phyloP scores from a whole-genome alignment of 2,888 invertebrate genomes.

The Andrena bicolor region DNA sequence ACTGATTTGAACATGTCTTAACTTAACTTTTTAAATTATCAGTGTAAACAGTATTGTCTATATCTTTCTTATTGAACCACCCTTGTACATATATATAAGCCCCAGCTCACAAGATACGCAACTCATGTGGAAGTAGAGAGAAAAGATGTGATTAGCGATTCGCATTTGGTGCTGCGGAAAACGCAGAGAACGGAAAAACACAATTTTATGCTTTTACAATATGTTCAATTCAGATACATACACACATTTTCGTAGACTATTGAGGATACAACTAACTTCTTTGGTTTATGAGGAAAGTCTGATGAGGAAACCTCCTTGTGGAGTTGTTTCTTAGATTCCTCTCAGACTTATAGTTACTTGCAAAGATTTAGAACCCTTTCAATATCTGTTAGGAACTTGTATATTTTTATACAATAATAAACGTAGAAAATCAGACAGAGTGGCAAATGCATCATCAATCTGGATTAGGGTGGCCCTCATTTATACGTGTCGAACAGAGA shows the following conservation, averaged over 20 bases:
- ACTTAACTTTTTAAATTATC: not conserved
- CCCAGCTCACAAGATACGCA: constrained; percentile 48
- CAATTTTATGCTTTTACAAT: not conserved
- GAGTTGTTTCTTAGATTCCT: too few species aligned
- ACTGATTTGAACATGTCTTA: not conserved
- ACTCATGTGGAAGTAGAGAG: not conserved
- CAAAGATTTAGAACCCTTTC: not conserved
- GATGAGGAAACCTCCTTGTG: not conserved
- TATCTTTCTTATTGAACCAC: not conserved
- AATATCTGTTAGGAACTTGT: not conserved
- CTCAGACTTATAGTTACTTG: too few species aligned
- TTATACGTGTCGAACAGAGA: too few species aligned
- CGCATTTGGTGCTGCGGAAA: not conserved
- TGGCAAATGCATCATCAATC: too few species aligned
- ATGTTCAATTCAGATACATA: not conserved
- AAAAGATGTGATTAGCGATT: not conserved
- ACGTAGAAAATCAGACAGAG: not conserved
- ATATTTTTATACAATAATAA: constrained; percentile 1
- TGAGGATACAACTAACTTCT: not conserved
- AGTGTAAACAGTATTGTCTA: not conserved
- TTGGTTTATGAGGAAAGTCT: not conserved
- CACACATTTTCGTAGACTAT: not conserved
- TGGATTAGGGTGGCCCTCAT: too few species aligned
- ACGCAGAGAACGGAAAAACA: too few species aligned
- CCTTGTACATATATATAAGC: constrained; percentile 14